Evolutionary conservation across 2,113 vertebrate species (phyloP).

Genomic region (Donacobius atricapilla): DNA sequence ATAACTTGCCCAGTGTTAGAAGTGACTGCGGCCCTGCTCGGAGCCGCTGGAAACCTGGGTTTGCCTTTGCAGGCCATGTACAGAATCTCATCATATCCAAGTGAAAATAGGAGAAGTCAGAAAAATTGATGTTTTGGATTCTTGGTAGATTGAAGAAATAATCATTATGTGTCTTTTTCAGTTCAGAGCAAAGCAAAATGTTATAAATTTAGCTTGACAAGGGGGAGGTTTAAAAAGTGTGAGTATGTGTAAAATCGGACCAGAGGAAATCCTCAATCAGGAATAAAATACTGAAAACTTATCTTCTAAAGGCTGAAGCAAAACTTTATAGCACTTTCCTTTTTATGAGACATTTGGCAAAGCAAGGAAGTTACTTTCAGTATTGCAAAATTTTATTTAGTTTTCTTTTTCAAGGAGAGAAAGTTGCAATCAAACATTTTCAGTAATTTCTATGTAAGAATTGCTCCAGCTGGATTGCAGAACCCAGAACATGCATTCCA

Average conservation of each 20-base stretch:
- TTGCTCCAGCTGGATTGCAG: not conserved
- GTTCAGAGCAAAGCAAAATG: not conserved
- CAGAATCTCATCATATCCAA: not conserved
- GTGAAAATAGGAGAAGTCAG: not conserved
- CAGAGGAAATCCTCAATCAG: not conserved
- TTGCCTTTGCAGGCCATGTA: fast-evolving
- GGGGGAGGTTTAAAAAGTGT: not conserved
- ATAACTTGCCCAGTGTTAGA: not conserved
- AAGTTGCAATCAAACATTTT: not conserved
- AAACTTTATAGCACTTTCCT: not conserved
- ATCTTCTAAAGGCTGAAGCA: not conserved
- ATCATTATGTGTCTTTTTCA: not conserved
- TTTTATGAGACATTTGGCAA: not conserved
- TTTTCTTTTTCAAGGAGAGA: not conserved
- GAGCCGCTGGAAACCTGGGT: not conserved
- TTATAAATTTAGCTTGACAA: not conserved
- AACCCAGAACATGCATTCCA: not conserved
- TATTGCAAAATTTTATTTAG: not conserved
- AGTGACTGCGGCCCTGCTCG: not conserved
- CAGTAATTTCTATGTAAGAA: not conserved
- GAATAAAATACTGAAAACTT: not conserved
- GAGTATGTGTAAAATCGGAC: not conserved
- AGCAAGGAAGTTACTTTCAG: not conserved
- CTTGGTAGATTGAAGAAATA: not conserved
- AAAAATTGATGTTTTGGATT: not conserved